Conservation (phyloP, 1,140 invertebrate genomes). For the Anastrepha ludens region DNA sequence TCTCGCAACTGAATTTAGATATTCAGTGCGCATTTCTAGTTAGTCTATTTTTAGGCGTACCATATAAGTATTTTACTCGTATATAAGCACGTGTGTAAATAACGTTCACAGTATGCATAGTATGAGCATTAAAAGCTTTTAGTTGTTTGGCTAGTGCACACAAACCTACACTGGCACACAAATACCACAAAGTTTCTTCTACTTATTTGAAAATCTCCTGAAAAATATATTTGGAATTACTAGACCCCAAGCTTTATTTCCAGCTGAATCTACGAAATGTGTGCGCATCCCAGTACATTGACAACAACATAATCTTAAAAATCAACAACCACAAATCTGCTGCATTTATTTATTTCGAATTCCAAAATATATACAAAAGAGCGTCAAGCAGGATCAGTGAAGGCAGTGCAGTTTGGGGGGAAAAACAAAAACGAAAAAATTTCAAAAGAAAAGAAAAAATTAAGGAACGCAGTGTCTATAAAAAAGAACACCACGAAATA, state of each 20-base stretch:
- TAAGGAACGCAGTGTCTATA: background rate
- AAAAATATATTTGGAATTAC: too few species aligned
- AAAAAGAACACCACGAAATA: background rate
- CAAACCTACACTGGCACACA: background rate
- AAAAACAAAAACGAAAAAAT: background rate
- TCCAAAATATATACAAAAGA: background rate
- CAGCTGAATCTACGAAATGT: background rate
- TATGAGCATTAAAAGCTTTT: conserved; percentile 35
- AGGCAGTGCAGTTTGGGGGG: background rate
- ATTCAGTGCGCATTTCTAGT: too few species aligned
- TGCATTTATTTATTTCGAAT: conserved; percentile 55
- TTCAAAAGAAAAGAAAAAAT: background rate
- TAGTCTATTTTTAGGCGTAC: too few species aligned
- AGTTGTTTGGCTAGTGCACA: background rate
- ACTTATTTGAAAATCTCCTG: background rate
- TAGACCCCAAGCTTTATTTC: too few species aligned
- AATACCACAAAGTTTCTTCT: background rate
- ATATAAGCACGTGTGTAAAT: too few species aligned
- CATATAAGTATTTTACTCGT: too few species aligned
- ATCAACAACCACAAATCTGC: conserved; percentile 58
- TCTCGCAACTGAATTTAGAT: too few species aligned
- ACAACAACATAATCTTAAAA: conserved; percentile 53
- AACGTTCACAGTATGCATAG: background rate
- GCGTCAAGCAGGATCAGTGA: background rate
- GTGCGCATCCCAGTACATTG: background rate